phyloP scores from a whole-genome alignment of 2,113 vertebrate genomes.

The Rallus limicola region DNA sequence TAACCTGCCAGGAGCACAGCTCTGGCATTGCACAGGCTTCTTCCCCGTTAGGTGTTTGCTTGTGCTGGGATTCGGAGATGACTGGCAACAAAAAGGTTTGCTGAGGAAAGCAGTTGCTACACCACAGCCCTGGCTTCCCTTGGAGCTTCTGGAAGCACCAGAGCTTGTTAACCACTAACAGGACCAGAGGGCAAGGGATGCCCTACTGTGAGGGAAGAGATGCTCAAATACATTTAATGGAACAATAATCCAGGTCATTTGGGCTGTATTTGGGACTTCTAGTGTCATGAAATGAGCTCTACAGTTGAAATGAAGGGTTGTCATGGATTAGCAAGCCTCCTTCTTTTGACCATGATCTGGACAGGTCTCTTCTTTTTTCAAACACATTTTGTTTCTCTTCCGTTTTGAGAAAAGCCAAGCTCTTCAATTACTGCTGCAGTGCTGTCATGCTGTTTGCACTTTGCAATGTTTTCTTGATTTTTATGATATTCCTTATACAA shows the following conservation, averaged over 20 bases:
- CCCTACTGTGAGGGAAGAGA: neutral
- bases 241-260: neutral
- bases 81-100: neutral
- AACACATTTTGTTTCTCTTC: neutral
- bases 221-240: neutral
- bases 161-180: neutral
- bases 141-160: neutral
- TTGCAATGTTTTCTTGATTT: neutral
- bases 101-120: neutral
- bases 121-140: neutral
- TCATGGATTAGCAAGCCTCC: neutral
- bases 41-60: neutral
- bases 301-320: neutral
- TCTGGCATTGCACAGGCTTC: fast-evolving
- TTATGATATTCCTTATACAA: neutral
- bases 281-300: neutral
- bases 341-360: neutral
- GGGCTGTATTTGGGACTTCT: neutral
- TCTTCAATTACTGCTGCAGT: neutral
- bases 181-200: neutral
- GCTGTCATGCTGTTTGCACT: neutral
- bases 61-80: neutral
- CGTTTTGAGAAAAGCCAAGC: neutral
- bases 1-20: neutral
- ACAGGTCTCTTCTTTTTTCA: neutral